phyloP scores from a whole-genome alignment of 37 sponge, comb jelly and placozoan genomes.

The Hexactinellida sp. region DNA sequence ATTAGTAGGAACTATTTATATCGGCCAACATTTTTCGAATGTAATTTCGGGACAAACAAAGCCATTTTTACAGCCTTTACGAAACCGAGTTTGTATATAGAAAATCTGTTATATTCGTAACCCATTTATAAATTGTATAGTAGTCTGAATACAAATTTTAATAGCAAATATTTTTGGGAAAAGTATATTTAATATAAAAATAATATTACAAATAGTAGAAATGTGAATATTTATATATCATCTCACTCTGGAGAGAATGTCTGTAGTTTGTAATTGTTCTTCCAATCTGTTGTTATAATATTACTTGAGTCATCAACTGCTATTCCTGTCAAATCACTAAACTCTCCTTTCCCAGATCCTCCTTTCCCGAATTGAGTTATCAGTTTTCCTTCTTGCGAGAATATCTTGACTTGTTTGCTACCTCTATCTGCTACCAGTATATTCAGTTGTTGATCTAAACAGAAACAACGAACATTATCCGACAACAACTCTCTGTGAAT shows the following conservation, averaged over 20 bases:
- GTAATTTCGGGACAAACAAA: too few species aligned
- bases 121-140: too few species aligned
- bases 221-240: too few species aligned
- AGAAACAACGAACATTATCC: not conserved
- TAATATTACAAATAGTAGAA: too few species aligned
- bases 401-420: not conserved
- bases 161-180: too few species aligned
- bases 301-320: not conserved
- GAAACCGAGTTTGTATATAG: too few species aligned
- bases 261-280: not conserved
- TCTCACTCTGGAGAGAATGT: not conserved
- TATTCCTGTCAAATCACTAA: not conserved
- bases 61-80: too few species aligned
- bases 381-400: not conserved
- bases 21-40: too few species aligned
- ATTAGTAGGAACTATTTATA: not conserved
- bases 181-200: too few species aligned
- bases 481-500: not conserved
- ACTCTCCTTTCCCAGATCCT: not conserved
- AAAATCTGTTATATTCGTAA: too few species aligned
- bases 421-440: not conserved
- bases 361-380: slow-evolving; percentile 7
- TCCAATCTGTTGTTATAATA: not conserved
- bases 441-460: slow-evolving; percentile 14
- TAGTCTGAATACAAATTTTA: too few species aligned